A percentile compares a stretch with the other conserved stretches of the same genome.
Conservation (phyloP, 2,113 vertebrate species). For the Poicephalus gulielmi region DNA sequence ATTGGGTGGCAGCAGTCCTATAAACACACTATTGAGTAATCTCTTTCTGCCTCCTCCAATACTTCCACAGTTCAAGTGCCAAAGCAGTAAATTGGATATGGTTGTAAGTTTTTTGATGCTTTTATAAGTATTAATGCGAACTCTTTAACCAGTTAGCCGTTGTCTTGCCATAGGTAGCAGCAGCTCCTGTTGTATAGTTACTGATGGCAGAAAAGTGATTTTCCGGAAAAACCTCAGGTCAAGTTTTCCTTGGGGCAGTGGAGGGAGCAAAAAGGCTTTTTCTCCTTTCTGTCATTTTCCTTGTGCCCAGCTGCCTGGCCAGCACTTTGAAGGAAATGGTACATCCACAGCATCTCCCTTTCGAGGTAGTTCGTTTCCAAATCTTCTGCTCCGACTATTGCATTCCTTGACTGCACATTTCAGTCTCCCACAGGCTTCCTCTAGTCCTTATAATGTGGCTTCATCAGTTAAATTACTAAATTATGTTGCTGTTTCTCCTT, state of each 20-base stretch:
- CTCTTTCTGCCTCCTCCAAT: background rate
- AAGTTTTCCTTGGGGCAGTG: background rate
- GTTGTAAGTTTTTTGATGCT: conserved; percentile 17
- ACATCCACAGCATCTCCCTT: background rate
- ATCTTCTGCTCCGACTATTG: background rate
- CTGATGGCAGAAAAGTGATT: background rate
- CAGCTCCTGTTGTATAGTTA: background rate
- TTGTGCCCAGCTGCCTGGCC: rapidly evolving
- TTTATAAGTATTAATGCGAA: conserved; percentile 40
- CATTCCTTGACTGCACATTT: background rate
- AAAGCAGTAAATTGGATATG: conserved; percentile 31
- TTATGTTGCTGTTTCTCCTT: background rate
- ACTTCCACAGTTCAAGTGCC: conserved; percentile 30
- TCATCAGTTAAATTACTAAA: background rate
- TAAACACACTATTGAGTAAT: conserved; percentile 54
- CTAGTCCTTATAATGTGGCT: background rate
- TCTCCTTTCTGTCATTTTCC: background rate
- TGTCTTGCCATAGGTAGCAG: background rate
- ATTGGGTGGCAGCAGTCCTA: conserved; percentile 65
- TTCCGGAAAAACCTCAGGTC: background rate
- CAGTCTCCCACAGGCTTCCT: background rate
- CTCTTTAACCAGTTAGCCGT: background rate
- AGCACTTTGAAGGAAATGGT: background rate
- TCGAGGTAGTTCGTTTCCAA: background rate
- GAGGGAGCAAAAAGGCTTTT: background rate